Evolutionary conservation across 1,140 invertebrate species (phyloP).

Genomic region (Subanguina moxae): DNA sequence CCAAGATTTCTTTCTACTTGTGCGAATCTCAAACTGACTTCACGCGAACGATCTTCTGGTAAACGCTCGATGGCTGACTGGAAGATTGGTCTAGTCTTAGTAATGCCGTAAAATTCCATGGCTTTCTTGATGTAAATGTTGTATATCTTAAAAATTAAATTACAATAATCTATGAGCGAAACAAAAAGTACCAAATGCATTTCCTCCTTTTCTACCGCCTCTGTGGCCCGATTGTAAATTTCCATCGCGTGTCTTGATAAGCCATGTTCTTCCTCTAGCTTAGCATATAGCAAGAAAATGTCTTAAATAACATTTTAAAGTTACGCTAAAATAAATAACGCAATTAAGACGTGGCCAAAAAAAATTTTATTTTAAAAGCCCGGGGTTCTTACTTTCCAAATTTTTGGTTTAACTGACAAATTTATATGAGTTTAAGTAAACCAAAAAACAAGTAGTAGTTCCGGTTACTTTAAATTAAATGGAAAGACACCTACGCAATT

Average conservation of each 20-base stretch:
- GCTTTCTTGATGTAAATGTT: conserved; percentile 98
- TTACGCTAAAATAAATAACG: too few relatives aligned
- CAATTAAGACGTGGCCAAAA: too few relatives aligned
- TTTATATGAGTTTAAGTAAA: too few relatives aligned
- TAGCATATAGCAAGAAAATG: conserved; percentile 91
- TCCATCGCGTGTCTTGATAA: conserved; percentile 93
- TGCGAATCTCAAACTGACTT: conserved; percentile 92
- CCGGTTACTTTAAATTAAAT: too few relatives aligned
- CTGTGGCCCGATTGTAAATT: conserved; percentile 90
- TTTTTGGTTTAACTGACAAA: too few relatives aligned
- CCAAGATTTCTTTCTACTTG: conserved; percentile 96
- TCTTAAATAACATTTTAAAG: conserved; percentile 61
- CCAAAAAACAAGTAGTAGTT: too few relatives aligned
- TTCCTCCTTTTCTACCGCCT: conserved; percentile 82
- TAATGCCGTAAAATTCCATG: conserved; percentile 91
- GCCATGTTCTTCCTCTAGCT: conserved; percentile 95
- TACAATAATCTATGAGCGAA: conserved; percentile 22
- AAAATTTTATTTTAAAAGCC: too few relatives aligned
- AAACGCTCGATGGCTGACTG: conserved; percentile 93
- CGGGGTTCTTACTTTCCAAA: too few relatives aligned
- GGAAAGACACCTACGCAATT: too few relatives aligned
- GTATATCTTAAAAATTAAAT: conserved; percentile 72
- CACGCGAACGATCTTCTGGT: conserved; percentile 77
- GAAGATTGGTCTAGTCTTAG: conserved; percentile 91
- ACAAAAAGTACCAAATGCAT: conserved; percentile 73